Evolutionary conservation across 2,797 vertebrate species (phyloP).

Genomic region (Micromesistius poutassou): DNA sequence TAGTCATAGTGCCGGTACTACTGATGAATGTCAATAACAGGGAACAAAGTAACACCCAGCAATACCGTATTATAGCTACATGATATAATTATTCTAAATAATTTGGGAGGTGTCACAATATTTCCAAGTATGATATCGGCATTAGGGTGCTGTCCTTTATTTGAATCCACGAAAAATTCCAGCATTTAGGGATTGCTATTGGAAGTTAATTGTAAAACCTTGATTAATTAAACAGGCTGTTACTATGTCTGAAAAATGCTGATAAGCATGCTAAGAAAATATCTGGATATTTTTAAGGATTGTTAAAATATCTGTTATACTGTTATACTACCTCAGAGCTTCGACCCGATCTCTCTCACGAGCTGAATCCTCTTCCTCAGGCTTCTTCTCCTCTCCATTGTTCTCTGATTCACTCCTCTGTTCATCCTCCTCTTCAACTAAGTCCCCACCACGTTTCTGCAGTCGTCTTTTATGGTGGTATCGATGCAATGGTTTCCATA

Average conservation of each 20-base stretch:
- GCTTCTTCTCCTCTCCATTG: slow-evolving; percentile 21
- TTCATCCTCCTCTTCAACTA: slow-evolving; percentile 54
- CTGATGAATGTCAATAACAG: not conserved
- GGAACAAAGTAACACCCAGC: not conserved
- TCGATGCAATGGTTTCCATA: slow-evolving; percentile 55
- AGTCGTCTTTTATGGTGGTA: slow-evolving; percentile 59
- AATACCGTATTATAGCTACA: not conserved
- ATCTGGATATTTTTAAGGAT: not conserved
- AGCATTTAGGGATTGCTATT: not conserved
- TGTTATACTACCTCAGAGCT: slow-evolving; percentile 53
- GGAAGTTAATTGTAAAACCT: not conserved
- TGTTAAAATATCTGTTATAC: not conserved
- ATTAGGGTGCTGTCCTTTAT: not conserved
- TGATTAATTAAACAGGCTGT: not conserved
- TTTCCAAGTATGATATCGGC: not conserved
- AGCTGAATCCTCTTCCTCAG: slow-evolving; percentile 17
- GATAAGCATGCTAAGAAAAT: not conserved
- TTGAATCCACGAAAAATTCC: not conserved
- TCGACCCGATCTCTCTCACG: slow-evolving; percentile 41
- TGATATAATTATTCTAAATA: not conserved
- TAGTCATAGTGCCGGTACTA: not conserved
- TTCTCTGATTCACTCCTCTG: slow-evolving; percentile 50
- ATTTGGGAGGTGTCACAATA: not conserved
- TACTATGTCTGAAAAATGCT: not conserved
- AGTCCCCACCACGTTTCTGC: slow-evolving; percentile 52